Conservation (phyloP, 2,888 invertebrate species). For the Adela reaumurella region DNA sequence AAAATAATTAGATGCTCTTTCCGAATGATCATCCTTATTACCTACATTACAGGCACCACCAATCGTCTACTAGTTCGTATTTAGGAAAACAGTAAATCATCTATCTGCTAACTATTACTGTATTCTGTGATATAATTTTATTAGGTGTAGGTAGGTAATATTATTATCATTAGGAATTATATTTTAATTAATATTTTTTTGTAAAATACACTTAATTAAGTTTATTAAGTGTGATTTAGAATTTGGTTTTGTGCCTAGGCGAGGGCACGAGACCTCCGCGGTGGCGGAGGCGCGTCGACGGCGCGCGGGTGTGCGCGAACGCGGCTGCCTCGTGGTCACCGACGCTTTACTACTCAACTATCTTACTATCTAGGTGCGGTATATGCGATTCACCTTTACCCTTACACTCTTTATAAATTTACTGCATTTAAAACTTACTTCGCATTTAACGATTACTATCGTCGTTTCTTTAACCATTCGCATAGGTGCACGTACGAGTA, state of each 20-base stretch:
- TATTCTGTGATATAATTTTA: not conserved
- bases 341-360: conserved; percentile 34
- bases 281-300: not conserved
- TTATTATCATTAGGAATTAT: conserved; percentile 29
- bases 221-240: conserved; percentile 46
- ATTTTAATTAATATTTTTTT: conserved; percentile 26
- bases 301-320: conserved; percentile 4
- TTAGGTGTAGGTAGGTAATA: conserved; percentile 11
- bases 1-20: too few relatives aligned
- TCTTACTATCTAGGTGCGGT: conserved; percentile 46
- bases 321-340: conserved; percentile 22
- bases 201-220: conserved; percentile 24
- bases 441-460: not conserved
- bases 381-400: conserved; percentile 26
- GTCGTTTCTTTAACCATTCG: too few relatives aligned
- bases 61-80: too few relatives aligned
- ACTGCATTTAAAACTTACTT: not conserved
- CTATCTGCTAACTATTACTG: not conserved
- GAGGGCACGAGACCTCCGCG: conserved; percentile 23
- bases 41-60: not conserved
- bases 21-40: too few relatives aligned
- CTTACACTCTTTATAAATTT: conserved; percentile 14
- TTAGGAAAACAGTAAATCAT: too few relatives aligned
- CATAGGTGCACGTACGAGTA: too few relatives aligned
- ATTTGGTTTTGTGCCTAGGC: conserved; percentile 34